These are phyloP conservation scores for Orchesella flavescens DNA, from an alignment of 2,888 invertebrate genomes.

Conservation along the genomic window DNA sequence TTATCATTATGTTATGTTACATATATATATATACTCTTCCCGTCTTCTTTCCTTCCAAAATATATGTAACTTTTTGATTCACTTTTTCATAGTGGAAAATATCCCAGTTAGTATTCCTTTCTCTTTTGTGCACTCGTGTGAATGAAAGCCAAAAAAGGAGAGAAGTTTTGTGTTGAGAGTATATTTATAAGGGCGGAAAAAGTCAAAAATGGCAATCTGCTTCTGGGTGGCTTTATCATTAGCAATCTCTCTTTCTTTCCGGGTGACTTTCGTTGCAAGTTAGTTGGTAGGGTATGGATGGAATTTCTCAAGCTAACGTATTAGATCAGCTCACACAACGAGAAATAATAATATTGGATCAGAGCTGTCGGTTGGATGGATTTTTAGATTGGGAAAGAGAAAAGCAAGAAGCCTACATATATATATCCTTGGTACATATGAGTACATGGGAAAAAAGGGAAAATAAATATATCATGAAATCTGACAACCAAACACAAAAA, in stretches of 20 bases:
- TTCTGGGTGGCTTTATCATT: conserved; percentile 24
- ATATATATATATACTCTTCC: conserved; percentile 1
- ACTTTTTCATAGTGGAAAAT: too few relatives aligned
- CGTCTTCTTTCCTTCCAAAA: conserved; percentile 20
- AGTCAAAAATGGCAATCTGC: conserved; percentile 38
- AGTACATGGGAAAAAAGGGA: conserved; percentile 1
- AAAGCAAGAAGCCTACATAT: background rate
- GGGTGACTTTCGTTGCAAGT: background rate
- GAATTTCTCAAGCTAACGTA: background rate
- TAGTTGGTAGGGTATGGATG: background rate
- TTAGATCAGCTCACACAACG: background rate
- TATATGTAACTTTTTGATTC: background rate
- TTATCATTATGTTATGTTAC: conserved; percentile 50
- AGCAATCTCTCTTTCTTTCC: background rate
- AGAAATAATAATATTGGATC: conserved; percentile 4
- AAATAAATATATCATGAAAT: conserved; percentile 41
- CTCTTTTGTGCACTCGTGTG: conserved; percentile 35
- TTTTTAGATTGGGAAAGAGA: background rate
- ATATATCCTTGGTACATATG: background rate
- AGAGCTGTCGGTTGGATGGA: background rate
- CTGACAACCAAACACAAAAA: conserved; percentile 23
- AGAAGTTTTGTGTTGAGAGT: too few relatives aligned
- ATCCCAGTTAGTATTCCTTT: too few relatives aligned
- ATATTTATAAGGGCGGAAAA: conserved; percentile 1
- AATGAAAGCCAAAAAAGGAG: background rate